A percentile compares a stretch with the other conserved stretches of the same genome.
phyloP scores from a whole-genome alignment of 2,113 vertebrate species.

The Elgaria multicarinata region DNA sequence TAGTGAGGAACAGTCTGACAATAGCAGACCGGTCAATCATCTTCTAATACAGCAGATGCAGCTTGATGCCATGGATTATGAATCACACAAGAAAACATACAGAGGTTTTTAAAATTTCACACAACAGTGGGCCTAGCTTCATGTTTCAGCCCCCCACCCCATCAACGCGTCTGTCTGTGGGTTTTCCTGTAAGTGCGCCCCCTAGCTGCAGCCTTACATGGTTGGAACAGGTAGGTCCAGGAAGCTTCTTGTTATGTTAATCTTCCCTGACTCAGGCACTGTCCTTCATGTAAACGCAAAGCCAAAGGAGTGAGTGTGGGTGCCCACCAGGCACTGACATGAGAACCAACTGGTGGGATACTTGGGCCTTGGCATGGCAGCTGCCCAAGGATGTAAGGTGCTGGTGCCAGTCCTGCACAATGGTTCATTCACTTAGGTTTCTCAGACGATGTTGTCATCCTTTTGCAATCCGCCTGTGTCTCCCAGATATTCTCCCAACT shows the following conservation, averaged over 20 bases:
- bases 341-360: too few species aligned
- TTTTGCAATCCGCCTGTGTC: too few species aligned
- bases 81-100: neutral
- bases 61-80: neutral
- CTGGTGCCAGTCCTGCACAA: neutral
- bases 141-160: neutral
- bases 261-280: too few species aligned
- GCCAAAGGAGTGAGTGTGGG: too few species aligned
- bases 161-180: neutral
- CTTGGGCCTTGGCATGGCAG: too few species aligned
- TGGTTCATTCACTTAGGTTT: too few species aligned
- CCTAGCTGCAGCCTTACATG: neutral
- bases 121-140: neutral
- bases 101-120: neutral
- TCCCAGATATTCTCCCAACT: too few species aligned
- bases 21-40: neutral
- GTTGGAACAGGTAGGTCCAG: too few species aligned
- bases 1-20: neutral
- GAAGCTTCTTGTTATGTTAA: neutral
- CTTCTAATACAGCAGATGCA: neutral
- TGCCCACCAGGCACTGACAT: too few species aligned
- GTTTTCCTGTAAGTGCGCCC: fast-evolving
- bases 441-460: too few species aligned
- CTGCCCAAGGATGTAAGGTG: neutral
- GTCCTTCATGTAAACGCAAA: neutral